phyloP scores from a whole-genome alignment of 1,140 invertebrate genomes.

The Cyclina sinensis region DNA sequence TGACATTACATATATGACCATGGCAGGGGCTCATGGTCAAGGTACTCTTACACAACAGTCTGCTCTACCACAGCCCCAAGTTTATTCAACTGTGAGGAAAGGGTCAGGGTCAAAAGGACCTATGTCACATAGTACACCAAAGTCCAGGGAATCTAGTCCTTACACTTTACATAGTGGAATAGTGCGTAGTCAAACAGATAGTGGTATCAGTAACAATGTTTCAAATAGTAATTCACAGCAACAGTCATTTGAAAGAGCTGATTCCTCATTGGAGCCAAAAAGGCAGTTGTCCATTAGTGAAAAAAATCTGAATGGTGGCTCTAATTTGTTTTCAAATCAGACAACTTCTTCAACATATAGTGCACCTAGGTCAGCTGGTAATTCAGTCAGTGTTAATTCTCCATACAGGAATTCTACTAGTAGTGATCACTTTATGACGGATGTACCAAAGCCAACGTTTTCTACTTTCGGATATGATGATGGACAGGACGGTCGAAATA shows the following conservation, averaged over 20 bases:
- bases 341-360: background rate
- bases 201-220: slow-evolving; percentile 18
- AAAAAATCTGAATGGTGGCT: slow-evolving; percentile 19
- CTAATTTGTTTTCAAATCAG: background rate
- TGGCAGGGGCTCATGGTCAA: slow-evolving; percentile 56
- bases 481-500: background rate
- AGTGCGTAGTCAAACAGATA: slow-evolving; percentile 47
- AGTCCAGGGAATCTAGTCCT: slow-evolving; percentile 72
- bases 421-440: slow-evolving; percentile 61
- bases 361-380: background rate
- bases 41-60: slow-evolving; percentile 73
- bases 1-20: slow-evolving; percentile 51
- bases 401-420: slow-evolving; percentile 42
- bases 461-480: slow-evolving; percentile 76
- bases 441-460: slow-evolving; percentile 69
- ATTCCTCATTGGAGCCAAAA: background rate
- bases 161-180: slow-evolving; percentile 61
- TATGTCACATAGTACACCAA: slow-evolving; percentile 67
- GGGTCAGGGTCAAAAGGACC: slow-evolving; percentile 40
- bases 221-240: background rate
- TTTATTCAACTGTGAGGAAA: slow-evolving; percentile 53
- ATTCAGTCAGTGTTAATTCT: background rate
- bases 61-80: slow-evolving; percentile 69
- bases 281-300: slow-evolving; percentile 12
- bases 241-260: background rate